Evolutionary conservation across 2,888 invertebrate species (phyloP).

Genomic region (Amorpha juglandis): DNA sequence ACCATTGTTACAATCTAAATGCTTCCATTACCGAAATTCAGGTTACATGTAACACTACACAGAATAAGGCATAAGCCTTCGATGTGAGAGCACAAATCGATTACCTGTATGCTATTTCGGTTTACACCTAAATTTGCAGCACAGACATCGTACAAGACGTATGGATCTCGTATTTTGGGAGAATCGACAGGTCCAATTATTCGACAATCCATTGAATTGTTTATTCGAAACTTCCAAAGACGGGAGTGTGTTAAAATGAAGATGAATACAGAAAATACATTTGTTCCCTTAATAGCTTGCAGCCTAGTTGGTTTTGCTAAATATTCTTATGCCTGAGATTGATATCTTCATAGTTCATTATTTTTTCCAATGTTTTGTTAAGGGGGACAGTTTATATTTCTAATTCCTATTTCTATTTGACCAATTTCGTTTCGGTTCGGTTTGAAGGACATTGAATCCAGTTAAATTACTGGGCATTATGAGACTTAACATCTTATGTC

Average conservation of each 20-base stretch:
- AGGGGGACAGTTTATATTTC: too few species aligned
- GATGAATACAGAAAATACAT: too few species aligned
- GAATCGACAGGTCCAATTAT: background rate
- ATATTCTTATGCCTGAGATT: too few species aligned
- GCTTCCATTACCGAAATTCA: background rate
- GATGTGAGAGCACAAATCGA: background rate
- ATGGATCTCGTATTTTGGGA: conserved; percentile 10
- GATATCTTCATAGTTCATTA: too few species aligned
- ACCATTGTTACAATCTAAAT: background rate
- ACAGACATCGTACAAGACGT: background rate
- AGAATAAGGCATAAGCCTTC: background rate
- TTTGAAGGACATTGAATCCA: too few species aligned
- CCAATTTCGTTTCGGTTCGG: too few species aligned
- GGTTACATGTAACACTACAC: background rate
- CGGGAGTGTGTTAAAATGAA: background rate
- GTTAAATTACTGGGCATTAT: too few species aligned
- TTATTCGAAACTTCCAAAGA: background rate
- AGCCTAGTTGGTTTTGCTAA: too few species aligned
- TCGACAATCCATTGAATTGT: background rate
- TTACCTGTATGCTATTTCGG: conserved; percentile 10
- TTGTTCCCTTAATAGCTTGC: too few species aligned
- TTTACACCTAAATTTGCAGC: background rate
- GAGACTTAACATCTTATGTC: too few species aligned
- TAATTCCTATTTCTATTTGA: too few species aligned
- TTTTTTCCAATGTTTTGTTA: too few species aligned